Evolutionary conservation across 2,888 invertebrate species (phyloP).

Genomic region (Acheta domesticus): DNA sequence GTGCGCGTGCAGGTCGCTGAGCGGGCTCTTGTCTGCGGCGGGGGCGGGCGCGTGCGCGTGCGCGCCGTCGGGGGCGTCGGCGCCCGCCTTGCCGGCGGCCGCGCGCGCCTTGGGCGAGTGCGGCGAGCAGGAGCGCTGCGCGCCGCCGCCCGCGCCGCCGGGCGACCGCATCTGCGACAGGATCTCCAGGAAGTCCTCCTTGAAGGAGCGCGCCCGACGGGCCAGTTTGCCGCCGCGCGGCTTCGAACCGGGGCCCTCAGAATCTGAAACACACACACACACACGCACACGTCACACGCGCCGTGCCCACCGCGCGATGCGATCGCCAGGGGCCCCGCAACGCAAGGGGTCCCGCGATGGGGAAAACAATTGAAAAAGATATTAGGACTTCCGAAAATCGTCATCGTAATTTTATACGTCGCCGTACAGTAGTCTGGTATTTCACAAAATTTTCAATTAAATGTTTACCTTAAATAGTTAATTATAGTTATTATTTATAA

Average conservation of each 20-base stretch:
- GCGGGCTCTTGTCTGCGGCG: conserved; percentile 55
- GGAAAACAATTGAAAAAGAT: too few relatives aligned
- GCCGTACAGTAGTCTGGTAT: too few relatives aligned
- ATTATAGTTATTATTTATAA: too few relatives aligned
- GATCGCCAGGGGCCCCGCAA: too few relatives aligned
- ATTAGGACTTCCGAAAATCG: too few relatives aligned
- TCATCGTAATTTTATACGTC: too few relatives aligned
- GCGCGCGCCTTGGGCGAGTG: conserved; percentile 51
- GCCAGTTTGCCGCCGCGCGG: conserved; percentile 82
- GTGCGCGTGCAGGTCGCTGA: conserved; percentile 70
- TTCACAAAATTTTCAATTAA: too few relatives aligned
- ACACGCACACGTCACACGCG: too few relatives aligned
- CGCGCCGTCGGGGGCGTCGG: conserved; percentile 54
- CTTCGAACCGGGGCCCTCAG: conserved; percentile 34
- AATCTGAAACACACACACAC: conserved; percentile 23
- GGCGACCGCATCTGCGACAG: conserved; percentile 87
- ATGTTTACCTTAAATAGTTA: too few relatives aligned
- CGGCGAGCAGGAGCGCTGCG: conserved; percentile 42
- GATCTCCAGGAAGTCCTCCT: conserved; percentile 88
- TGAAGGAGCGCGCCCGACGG: conserved; percentile 83
- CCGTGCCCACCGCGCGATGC: too few relatives aligned
- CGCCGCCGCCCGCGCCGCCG: conserved; percentile 43
- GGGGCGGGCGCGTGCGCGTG: conserved; percentile 39
- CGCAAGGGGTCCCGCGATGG: too few relatives aligned
- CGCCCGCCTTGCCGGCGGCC: conserved; percentile 48